Conservation (phyloP, 2,888 invertebrate genomes). For the Phymatocera aterrima region DNA sequence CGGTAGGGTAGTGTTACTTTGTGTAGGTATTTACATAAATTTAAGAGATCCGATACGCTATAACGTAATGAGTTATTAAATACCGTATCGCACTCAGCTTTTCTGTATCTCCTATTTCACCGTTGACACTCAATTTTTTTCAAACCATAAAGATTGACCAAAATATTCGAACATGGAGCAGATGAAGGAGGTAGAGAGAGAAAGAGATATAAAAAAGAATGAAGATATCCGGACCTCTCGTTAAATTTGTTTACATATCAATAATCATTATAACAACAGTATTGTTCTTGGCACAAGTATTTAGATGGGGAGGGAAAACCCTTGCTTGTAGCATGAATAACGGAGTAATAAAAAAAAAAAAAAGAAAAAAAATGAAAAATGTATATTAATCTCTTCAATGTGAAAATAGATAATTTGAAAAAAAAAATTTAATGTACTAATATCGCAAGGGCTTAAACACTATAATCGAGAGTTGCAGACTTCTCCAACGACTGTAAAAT, state of each 20-base stretch:
- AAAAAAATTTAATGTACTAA: slow-evolving; percentile 18
- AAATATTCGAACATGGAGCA: not conserved
- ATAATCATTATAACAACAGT: slow-evolving; percentile 55
- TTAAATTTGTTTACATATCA: not conserved
- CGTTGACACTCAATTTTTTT: not conserved
- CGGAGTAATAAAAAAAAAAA: not conserved
- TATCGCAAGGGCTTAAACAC: slow-evolving; percentile 32
- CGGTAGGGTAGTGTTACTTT: slow-evolving; percentile 21
- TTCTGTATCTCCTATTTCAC: slow-evolving; percentile 49
- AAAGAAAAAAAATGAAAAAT: slow-evolving; percentile 1
- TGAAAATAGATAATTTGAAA: not conserved
- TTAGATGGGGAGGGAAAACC: slow-evolving; percentile 26
- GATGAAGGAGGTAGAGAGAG: not conserved
- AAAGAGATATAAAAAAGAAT: not conserved
- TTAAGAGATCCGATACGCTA: slow-evolving; percentile 40
- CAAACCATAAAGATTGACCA: not conserved
- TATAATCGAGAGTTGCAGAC: slow-evolving; percentile 20
- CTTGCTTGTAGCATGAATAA: slow-evolving; percentile 25
- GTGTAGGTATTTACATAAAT: slow-evolving; percentile 23
- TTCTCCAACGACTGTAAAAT: not conserved
- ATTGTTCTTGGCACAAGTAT: slow-evolving; percentile 68
- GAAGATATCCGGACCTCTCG: not conserved
- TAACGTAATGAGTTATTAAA: slow-evolving; percentile 15
- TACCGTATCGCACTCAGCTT: slow-evolving; percentile 55
- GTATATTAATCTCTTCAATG: slow-evolving; percentile 10